Percentiles rank a stretch among this genome's conserved stretches.
phyloP scores from a whole-genome alignment of 2,888 invertebrate genomes.

The Nudaria mundana region DNA sequence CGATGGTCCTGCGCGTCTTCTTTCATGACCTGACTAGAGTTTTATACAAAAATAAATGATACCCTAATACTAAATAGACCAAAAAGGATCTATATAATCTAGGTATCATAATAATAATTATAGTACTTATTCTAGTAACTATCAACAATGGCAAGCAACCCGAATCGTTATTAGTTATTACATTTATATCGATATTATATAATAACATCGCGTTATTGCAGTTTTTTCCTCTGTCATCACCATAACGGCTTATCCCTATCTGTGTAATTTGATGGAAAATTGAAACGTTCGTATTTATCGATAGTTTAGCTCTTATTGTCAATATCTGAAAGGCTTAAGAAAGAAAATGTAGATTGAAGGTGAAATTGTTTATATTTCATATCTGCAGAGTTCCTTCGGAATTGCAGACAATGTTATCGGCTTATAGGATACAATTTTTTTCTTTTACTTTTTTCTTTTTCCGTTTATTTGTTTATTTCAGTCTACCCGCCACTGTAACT shows the following conservation, averaged over 20 bases:
- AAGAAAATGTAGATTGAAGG: background rate
- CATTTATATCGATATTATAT: conserved; percentile 10
- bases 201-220: conserved; percentile 24
- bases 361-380: background rate
- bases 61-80: no score
- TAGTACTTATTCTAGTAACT: background rate
- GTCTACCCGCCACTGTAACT: no score
- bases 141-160: background rate
- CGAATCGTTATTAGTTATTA: background rate
- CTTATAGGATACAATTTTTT: background rate
- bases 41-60: no score
- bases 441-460: no score
- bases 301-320: conserved; percentile 33
- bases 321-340: conserved; percentile 8
- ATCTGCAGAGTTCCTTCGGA: background rate
- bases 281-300: conserved; percentile 42
- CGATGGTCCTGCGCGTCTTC: no score
- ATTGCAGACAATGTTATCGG: background rate
- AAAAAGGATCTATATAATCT: no score
- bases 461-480: no score
- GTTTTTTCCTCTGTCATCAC: conserved; percentile 46
- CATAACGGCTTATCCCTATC: conserved; percentile 52
- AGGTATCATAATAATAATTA: no score
- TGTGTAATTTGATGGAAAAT: conserved; percentile 71
- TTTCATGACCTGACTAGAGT: no score